phyloP scores from a whole-genome alignment of 2,888 invertebrate species.

The Lasioglossum oenotherae region DNA sequence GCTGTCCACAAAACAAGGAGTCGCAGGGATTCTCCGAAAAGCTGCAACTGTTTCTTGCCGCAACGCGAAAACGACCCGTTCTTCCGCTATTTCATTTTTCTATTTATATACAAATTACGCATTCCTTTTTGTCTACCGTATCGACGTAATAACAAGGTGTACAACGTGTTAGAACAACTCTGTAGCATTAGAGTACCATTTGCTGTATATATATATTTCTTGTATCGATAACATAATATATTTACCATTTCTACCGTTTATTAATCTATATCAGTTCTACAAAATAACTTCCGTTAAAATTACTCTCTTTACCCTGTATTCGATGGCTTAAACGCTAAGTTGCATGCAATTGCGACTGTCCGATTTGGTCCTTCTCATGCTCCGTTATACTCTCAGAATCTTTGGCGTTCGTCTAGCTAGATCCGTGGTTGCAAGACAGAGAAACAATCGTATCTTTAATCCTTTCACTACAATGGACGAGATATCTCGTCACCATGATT shows the following conservation, averaged over 20 bases:
- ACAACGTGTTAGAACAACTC: conserved; percentile 31
- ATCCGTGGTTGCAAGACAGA: neutral
- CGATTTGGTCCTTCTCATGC: conserved; percentile 27
- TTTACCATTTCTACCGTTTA: conserved; percentile 51
- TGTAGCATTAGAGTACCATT: conserved; percentile 41
- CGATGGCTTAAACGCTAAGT: conserved; percentile 53
- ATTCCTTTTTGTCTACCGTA: conserved; percentile 38
- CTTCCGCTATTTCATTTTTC: conserved; percentile 52
- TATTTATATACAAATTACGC: conserved; percentile 28
- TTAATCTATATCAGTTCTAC: conserved; percentile 46
- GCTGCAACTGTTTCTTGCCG: conserved; percentile 50
- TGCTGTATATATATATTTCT: conserved; percentile 57
- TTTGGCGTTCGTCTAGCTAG: conserved; percentile 21
- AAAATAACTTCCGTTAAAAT: conserved; percentile 30
- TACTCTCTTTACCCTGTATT: conserved; percentile 68
- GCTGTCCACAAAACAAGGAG: conserved; percentile 39
- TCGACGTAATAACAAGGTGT: conserved; percentile 1
- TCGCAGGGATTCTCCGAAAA: conserved; percentile 24
- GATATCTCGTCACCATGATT: too few relatives aligned
- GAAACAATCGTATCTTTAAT: neutral
- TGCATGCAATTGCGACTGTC: conserved; percentile 11
- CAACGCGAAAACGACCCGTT: conserved; percentile 45
- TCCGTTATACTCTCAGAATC: conserved; percentile 11
- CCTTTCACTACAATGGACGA: too few relatives aligned
- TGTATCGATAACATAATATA: conserved; percentile 57